These are phyloP conservation scores for Stegophylla sp. DNA, from an alignment of 2,888 invertebrate species.

Conservation along the genomic window DNA sequence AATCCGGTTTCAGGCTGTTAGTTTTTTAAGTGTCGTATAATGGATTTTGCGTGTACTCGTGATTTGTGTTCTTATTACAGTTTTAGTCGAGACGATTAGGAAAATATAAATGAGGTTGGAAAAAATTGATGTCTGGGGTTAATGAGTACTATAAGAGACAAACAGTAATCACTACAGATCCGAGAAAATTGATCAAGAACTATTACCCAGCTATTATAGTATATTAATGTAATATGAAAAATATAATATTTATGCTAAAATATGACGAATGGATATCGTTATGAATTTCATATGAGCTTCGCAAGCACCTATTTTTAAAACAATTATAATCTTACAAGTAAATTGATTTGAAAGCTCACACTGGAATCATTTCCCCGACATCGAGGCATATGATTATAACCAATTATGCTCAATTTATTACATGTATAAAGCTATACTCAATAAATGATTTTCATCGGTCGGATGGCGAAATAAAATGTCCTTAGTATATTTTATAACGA, in stretches of 20 bases:
- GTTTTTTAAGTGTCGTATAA: conserved; percentile 29
- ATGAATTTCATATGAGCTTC: neutral
- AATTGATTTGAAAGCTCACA: neutral
- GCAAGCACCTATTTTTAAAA: neutral
- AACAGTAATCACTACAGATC: too few species aligned
- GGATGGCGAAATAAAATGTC: neutral
- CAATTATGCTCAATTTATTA: conserved; percentile 2
- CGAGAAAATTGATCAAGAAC: too few species aligned
- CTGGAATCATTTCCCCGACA: neutral
- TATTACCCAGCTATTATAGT: too few species aligned
- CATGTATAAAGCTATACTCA: neutral
- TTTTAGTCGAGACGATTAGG: neutral
- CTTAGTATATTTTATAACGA: neutral
- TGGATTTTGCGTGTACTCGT: conserved; percentile 52
- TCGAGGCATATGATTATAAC: neutral
- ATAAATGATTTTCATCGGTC: neutral
- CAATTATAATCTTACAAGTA: neutral
- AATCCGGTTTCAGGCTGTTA: conserved; percentile 38
- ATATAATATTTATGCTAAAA: neutral
- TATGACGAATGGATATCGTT: neutral
- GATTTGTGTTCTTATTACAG: neutral
- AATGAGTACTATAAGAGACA: neutral
- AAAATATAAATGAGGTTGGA: neutral
- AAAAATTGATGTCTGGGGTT: too few species aligned
- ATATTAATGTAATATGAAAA: too few species aligned